Percentiles rank a stretch among this genome's conserved stretches.
Evolutionary conservation across 2,888 invertebrate genomes (phyloP).

Genomic region (Drosophila helvetica): DNA sequence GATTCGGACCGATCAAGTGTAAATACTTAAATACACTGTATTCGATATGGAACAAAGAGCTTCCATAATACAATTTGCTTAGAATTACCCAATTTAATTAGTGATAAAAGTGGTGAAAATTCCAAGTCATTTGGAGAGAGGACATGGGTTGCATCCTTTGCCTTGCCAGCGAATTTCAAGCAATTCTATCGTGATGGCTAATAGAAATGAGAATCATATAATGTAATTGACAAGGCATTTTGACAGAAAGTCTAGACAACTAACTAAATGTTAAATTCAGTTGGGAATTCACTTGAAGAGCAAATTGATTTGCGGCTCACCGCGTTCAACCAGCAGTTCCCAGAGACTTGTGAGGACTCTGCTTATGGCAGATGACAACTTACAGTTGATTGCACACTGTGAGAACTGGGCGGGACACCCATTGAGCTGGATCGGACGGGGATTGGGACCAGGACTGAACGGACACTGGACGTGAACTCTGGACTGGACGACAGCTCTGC

Average conservation of each 20-base stretch:
- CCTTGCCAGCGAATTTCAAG: conserved; percentile 1
- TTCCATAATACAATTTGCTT: too few species aligned
- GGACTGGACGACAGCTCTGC: background rate
- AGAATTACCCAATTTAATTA: too few species aligned
- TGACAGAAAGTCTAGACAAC: conserved; percentile 2
- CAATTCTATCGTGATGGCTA: conserved; percentile 51
- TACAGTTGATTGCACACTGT: conserved; percentile 63
- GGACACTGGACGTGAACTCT: background rate
- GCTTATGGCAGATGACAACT: conserved; percentile 53
- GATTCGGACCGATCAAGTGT: conserved; percentile 1
- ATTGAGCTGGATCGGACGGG: conserved; percentile 29
- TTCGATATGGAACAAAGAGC: background rate
- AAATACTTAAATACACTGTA: background rate
- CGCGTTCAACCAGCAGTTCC: conserved; percentile 12
- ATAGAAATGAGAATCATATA: conserved; percentile 28
- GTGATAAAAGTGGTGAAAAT: background rate
- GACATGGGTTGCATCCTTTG: too few species aligned
- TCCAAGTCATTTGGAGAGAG: background rate
- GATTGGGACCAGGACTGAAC: background rate
- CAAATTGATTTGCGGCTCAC: conserved; percentile 55
- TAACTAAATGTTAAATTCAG: conserved; percentile 22
- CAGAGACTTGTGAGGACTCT: background rate
- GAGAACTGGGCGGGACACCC: conserved; percentile 32
- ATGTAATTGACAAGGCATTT: conserved; percentile 46
- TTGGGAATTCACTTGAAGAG: conserved; percentile 38